Conservation (phyloP, 2,888 invertebrate genomes). For the Drosophila picticornis region DNA sequence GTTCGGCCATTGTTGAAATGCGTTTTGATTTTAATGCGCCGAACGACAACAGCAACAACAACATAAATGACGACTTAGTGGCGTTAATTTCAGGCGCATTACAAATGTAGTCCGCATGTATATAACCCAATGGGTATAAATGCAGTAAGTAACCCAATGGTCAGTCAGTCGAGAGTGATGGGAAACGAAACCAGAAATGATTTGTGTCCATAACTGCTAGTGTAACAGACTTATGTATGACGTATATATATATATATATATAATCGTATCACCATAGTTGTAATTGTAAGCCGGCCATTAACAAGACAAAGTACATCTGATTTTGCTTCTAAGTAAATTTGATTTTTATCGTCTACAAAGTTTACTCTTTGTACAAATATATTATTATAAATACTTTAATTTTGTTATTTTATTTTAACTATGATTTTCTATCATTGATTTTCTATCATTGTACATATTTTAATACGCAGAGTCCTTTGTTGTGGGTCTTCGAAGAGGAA, state of each 20-base stretch:
- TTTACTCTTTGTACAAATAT: background rate
- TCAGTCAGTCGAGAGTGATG: conserved; percentile 19
- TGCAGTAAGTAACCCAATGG: conserved; percentile 30
- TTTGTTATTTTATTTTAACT: fast-evolving
- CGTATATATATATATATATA: background rate
- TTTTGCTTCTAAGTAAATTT: background rate
- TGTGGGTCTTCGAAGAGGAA: background rate
- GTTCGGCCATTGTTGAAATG: conserved; percentile 60
- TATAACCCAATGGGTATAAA: background rate
- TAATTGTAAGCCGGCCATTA: background rate
- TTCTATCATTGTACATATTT: no score
- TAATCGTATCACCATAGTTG: background rate
- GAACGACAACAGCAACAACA: conserved; percentile 7
- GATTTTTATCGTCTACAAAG: background rate
- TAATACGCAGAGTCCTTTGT: background rate
- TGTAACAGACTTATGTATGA: conserved; percentile 10
- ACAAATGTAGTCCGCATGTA: conserved; percentile 52
- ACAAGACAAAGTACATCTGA: background rate
- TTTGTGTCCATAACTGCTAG: conserved; percentile 23
- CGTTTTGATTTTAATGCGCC: conserved; percentile 50
- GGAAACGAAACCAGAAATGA: conserved; percentile 18
- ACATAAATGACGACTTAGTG: conserved; percentile 57
- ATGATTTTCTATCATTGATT: background rate
- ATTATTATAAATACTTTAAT: background rate
- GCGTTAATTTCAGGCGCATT: conserved; percentile 66